Base-by-base conservation (phyloP, 2,113 vertebrate genomes). In the Phalacrocorax brasilianus region DNA sequence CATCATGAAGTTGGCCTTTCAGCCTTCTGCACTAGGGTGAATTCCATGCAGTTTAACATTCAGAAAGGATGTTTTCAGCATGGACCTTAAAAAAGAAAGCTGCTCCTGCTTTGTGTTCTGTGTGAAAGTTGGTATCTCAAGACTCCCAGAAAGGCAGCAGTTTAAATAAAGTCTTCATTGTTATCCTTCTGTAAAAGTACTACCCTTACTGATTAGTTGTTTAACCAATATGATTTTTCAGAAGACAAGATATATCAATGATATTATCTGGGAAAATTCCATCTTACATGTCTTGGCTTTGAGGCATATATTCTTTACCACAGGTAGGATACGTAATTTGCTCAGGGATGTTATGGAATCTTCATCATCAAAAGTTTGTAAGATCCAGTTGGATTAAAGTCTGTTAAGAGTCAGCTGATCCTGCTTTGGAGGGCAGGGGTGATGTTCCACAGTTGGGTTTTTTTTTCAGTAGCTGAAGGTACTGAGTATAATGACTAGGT, bases 381-480 rank as follows among this genome's bases (percentile, higher is more conserved):
- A 78, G 23, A 53, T 26, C 23, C 35, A 27, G 9, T 40, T 52
- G 15, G 14, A 58, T 47, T 28, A 70, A 82, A 70, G 30, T 19
- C 28, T 52, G 4, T 62, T 67, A 66, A 20, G 47, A 62, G 9
- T 19, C 5, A 58, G 12, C 4, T 56, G 15, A 62, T 66, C 44
- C 32, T 56, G 5, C 14, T 62, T 50, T 68, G 3, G 8, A 12
- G 14, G 16, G 1, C 13, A 58, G 11, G 7, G 7, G 4, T 87
- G 24, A n/a, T 0, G 2, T 2, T 30, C 11, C 9, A 30, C 30
- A 70, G 3, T 1, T 38, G 16, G 5, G 40, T 27, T 6, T 5
- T 35, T 73, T 52, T 33, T 33, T 30, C 18, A 30, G 14, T 45
- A 67, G 10, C 5, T 52, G 14, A 24, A 42, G 12, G 27, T 75